These are phyloP conservation scores for Caenorhabditis inopinata DNA, from an alignment of 1,140 invertebrate species.

Conservation along the genomic window DNA sequence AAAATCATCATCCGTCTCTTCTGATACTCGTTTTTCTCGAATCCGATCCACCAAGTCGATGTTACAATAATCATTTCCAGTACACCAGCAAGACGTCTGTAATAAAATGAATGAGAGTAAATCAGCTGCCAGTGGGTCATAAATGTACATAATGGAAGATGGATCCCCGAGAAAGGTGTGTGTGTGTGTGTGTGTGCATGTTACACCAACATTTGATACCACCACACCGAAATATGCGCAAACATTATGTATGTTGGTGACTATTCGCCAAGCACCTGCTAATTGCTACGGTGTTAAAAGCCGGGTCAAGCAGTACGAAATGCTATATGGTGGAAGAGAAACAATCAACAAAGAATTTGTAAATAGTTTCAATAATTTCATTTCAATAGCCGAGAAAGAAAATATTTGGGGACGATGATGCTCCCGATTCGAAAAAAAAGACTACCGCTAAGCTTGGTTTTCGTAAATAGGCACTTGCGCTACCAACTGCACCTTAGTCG, in stretches of 20 bases:
- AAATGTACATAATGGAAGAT: background rate
- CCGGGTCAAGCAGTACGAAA: background rate
- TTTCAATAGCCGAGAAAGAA: no score
- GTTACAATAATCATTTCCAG: background rate
- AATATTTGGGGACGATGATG: no score
- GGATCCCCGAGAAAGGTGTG: no score
- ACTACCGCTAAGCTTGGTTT: no score
- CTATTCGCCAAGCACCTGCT: slow-evolving; percentile 25
- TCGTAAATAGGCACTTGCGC: no score
- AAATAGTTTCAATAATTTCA: no score
- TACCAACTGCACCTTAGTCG: no score
- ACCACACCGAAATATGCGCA: slow-evolving; percentile 5
- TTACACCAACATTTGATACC: slow-evolving; percentile 30
- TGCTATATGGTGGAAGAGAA: no score
- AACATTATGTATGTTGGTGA: slow-evolving; percentile 12
- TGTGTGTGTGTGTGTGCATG: background rate
- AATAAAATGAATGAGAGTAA: background rate
- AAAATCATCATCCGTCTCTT: background rate
- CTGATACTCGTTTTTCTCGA: background rate
- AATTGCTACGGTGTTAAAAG: background rate
- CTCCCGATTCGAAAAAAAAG: no score
- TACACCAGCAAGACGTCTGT: background rate
- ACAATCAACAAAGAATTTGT: no score
- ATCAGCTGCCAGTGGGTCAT: background rate
- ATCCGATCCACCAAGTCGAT: background rate